phyloP scores from a whole-genome alignment of 1,140 invertebrate genomes.

The Drosophila guanche region DNA sequence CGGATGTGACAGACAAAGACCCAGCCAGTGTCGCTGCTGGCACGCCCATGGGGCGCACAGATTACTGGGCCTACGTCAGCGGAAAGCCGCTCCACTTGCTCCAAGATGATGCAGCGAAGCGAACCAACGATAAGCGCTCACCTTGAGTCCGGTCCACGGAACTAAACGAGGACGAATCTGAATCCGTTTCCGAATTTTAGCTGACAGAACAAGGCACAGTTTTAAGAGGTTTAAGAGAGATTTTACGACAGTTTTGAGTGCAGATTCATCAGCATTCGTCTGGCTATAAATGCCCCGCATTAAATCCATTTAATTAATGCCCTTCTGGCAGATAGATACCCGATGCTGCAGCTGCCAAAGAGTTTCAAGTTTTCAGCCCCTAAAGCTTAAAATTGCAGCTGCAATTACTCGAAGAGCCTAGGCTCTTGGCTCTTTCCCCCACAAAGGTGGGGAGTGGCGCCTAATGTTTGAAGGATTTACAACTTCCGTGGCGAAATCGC shows the following conservation, averaged over 20 bases:
- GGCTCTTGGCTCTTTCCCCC: no score
- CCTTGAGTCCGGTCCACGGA: conserved; percentile 16
- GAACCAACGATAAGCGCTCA: conserved; percentile 33
- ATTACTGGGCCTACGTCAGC: conserved; percentile 2
- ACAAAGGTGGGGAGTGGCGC: neutral
- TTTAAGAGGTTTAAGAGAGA: no score
- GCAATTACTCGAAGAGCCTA: no score
- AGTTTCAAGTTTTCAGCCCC: no score
- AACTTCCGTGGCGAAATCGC: conserved; percentile 25
- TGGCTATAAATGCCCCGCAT: no score
- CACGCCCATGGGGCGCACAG: conserved; percentile 22
- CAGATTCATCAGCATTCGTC: no score
- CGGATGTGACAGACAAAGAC: conserved; percentile 42
- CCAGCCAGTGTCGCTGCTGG: conserved; percentile 30
- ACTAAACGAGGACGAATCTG: conserved; percentile 8
- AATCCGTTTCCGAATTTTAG: conserved; percentile 55
- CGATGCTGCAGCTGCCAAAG: no score
- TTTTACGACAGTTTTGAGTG: no score
- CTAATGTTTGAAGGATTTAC: conserved; percentile 10
- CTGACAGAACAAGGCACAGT: conserved; percentile 10
- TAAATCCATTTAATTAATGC: no score
- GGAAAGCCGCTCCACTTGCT: conserved; percentile 21
- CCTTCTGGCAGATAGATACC: no score
- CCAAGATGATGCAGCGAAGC: conserved; percentile 32
- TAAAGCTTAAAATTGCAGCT: no score